These are phyloP conservation scores for Otolemur garnettii DNA, from an alignment of 2,113 vertebrate species.

Conservation along the genomic window DNA sequence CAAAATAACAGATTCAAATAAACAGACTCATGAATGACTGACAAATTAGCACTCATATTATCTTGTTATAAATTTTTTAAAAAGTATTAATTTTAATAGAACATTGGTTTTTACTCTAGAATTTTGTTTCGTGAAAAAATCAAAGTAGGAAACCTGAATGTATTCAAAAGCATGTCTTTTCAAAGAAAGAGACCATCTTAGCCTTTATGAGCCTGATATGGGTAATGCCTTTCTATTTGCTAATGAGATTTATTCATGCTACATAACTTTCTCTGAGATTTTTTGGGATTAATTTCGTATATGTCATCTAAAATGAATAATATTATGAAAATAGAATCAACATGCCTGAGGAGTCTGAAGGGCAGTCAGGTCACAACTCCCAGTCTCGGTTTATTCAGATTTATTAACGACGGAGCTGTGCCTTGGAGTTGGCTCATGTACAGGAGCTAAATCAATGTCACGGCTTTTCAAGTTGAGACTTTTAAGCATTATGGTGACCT, in stretches of 20 bases:
- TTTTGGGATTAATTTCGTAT: conserved; percentile 15
- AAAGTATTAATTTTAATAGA: not conserved
- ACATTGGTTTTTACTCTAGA: not conserved
- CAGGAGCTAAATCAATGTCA: conserved; percentile 41
- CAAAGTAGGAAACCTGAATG: not conserved
- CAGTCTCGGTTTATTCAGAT: not conserved
- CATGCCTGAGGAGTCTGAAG: not conserved
- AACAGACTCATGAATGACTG: not conserved
- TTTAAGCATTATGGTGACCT: not conserved
- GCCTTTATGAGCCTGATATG: not conserved
- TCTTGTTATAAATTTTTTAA: not conserved
- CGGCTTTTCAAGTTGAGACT: conserved; percentile 5
- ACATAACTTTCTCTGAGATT: not conserved
- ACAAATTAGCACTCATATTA: not conserved
- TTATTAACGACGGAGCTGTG: not conserved
- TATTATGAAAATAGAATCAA: not conserved
- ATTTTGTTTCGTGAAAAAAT: not conserved
- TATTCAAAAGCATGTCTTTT: conserved; percentile 5
- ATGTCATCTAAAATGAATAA: conserved; percentile 12
- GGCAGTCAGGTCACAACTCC: not conserved
- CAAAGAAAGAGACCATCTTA: not conserved
- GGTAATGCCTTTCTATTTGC: not conserved
- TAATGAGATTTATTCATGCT: not conserved
- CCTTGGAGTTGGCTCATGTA: not conserved
- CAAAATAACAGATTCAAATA: not conserved